Evolutionary conservation across 2,113 vertebrate species (phyloP), one percentile per base, ranked within the genome.

Genomic region (Colossoma macropomum): DNA sequence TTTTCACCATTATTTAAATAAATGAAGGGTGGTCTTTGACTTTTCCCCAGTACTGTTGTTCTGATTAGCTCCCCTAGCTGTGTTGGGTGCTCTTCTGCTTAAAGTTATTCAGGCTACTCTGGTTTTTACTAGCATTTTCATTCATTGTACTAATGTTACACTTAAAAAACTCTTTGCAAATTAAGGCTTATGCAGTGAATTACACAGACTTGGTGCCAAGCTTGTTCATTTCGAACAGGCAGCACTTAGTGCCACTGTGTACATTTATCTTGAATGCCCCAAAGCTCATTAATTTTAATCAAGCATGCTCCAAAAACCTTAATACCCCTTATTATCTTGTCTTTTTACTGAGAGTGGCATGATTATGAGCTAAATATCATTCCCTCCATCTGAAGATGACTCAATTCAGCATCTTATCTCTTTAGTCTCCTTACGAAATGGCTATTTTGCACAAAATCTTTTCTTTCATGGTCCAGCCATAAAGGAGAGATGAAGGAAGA

Each of bases 231-330:
- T 11, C 2, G 23, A 60, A 60, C 21, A 23, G 2, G 21, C 56
- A n/a, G 23, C 56, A 8, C 23, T 60, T 7, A n/a, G 23, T n/a
- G 23, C 56, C 56, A 60, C 21, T 25, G 7, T 60, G 56, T 25
- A 60, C 23, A 25, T 60, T 60, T 60, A 25, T 62, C 59, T 12
- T 1, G 2, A 62, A 62, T 62, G n/a, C n/a, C 59, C 56, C 34
- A 62, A 30, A n/a, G 62, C 25, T 52, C 63, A 52, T 79, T 45
- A 52, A n/a, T 68, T 79, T 69, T 66, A 69, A 79, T 79, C 45
- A 79, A 69, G 23, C 50, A 23, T 79, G 28, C 45, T 69, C 34
- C 48, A 11, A 38, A 34, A 77, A 48, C 45, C 15, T 28, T 63
- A 45, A 48, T 77, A 48, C 17, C 4, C 19, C 25, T n/a, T 34